Evolutionary conservation across 2,113 vertebrate species (phyloP).

Genomic region (Emydura subglobosa): DNA sequence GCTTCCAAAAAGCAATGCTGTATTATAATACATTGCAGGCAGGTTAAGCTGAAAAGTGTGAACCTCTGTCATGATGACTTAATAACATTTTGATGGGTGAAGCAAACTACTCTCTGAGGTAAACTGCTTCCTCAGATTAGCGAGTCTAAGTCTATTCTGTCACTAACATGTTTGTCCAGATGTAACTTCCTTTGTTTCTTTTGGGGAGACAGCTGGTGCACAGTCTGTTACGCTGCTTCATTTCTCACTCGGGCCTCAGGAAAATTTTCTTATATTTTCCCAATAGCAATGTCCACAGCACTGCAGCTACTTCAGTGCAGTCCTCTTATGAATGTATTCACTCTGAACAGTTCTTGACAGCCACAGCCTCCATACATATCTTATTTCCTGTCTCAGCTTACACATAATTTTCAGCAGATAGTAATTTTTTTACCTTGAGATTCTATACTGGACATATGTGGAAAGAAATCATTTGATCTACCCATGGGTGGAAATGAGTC

Average conservation of each 20-base stretch:
- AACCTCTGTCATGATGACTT: rapidly evolving
- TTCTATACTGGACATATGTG: neutral
- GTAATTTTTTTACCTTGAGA: neutral
- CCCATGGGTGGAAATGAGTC: neutral
- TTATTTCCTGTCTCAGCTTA: rapidly evolving
- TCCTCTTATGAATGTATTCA: conserved; percentile 12
- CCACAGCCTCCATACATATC: neutral
- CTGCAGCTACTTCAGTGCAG: neutral
- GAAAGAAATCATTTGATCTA: neutral
- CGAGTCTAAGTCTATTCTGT: neutral
- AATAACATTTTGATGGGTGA: neutral
- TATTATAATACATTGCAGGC: neutral
- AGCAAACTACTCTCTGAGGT: rapidly evolving
- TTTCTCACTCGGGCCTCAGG: neutral
- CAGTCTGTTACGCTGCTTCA: neutral
- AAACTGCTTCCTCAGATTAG: neutral
- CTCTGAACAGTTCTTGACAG: neutral
- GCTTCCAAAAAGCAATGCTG: neutral
- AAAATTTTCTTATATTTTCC: conserved; percentile 7
- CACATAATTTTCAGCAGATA: neutral
- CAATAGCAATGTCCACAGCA: neutral
- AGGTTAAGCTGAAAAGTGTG: neutral
- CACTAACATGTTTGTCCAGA: neutral
- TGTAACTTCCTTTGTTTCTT: neutral
- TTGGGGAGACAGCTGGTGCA: rapidly evolving